These are phyloP conservation scores for Hermaeophaga mercurialis DNA, from an alignment of 2,888 invertebrate genomes.

Conservation along the genomic window DNA sequence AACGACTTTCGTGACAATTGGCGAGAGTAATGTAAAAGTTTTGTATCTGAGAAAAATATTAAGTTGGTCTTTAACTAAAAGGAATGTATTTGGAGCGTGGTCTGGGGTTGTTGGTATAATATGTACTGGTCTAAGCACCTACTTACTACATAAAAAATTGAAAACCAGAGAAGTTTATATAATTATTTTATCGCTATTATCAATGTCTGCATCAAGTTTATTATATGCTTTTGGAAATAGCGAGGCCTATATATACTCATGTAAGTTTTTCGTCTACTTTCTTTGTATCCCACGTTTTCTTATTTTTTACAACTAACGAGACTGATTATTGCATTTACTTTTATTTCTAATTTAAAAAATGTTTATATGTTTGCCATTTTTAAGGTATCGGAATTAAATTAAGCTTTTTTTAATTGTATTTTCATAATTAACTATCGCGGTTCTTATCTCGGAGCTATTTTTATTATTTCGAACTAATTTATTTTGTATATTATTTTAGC, in stretches of 20 bases:
- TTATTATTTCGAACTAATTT: too few species aligned
- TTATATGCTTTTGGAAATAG: neutral
- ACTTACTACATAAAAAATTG: constrained; percentile 2
- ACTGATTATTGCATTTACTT: too few species aligned
- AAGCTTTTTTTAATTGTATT: too few species aligned
- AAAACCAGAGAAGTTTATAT: neutral
- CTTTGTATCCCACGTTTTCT: too few species aligned
- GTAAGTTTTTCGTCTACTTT: constrained; percentile 2
- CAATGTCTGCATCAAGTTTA: neutral
- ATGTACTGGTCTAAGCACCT: neutral
- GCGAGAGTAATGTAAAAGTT: constrained; percentile 2
- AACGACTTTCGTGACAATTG: neutral
- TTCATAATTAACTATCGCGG: too few species aligned
- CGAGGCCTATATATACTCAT: neutral
- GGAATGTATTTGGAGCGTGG: neutral
- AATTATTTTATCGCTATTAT: neutral
- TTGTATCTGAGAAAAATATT: constrained; percentile 3
- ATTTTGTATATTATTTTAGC: constrained; percentile 1
- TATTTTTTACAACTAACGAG: too few species aligned
- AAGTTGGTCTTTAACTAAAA: neutral
- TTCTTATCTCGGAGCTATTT: too few species aligned
- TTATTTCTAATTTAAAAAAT: too few species aligned
- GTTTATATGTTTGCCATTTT: too few species aligned
- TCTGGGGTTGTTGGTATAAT: neutral
- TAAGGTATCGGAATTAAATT: too few species aligned